Base-by-base conservation (phyloP, 2,888 invertebrate genomes). In the Epinotia demarniana region DNA sequence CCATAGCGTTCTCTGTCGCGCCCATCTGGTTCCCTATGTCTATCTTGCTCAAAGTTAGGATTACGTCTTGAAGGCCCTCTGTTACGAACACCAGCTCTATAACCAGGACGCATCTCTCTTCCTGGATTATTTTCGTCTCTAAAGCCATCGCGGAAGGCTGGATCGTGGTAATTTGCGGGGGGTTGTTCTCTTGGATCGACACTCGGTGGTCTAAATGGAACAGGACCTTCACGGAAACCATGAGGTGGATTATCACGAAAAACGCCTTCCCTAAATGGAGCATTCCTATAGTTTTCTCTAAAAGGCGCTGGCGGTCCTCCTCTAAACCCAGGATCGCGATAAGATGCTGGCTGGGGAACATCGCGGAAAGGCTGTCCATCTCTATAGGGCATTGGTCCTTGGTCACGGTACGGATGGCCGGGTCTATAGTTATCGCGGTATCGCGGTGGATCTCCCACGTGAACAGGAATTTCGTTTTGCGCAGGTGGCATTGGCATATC, bases 371-470 rank as follows among this genome's bases (percentile, higher is more conserved):
- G 77, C 67, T 78, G 79, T 43, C 83, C 83, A 61, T 86, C 87
- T 79, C 87, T 83, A 67, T 81, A 87, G 11, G 84, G 80, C 19
- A 89, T 86, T 6, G 92, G 87, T 62, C 86, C 92, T 85, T 85
- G 90, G 79, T 91, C 94, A 57, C 93, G 88, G 81, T 86, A 93
- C 0, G 84, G 80, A 78, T 88, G 89, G 16, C 87, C 89, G 27
- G 89, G 87, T 81, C 93, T 88, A 80, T 86, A 93, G 81, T 89
- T 91, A 76, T 93, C 93, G 73, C 93, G 87, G 80, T 85, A 93
- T n/a, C 92, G 90, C 12, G 81, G 81, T 19, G 87, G 81, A 39
- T 93, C 92, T 12, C 89, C 90, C 19, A 92, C 88, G 77, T 93
- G 93, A 60, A 92, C 89, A n/a, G 92, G 91, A 77, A 93, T 92